Percentiles rank a stretch among this genome's conserved stretches.
These are phyloP conservation scores for Montipora capitata DNA, from an alignment of 92 coral and sea anemone species.

Conservation along the genomic window DNA sequence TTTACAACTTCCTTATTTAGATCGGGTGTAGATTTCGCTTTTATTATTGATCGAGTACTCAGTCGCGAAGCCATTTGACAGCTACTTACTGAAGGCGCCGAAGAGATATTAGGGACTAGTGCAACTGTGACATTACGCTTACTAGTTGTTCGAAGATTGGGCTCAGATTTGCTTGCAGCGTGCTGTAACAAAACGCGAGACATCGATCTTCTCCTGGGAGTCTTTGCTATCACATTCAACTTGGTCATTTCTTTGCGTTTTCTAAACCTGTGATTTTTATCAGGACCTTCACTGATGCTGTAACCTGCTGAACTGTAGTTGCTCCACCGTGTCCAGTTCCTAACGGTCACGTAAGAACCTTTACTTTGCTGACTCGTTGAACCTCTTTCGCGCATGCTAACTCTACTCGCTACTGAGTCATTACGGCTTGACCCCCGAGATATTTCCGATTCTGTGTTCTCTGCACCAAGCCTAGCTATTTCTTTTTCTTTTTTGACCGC, in stretches of 20 bases:
- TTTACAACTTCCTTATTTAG: constrained; percentile 23
- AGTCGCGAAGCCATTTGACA: constrained; percentile 30
- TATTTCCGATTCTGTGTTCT: constrained; percentile 37
- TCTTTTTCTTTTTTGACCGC: constrained; percentile 38
- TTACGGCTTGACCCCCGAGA: constrained; percentile 15
- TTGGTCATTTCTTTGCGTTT: background rate
- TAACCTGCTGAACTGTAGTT: constrained; percentile 79
- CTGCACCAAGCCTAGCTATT: constrained; percentile 13
- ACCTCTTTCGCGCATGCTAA: constrained; percentile 66
- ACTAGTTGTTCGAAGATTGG: constrained; percentile 28
- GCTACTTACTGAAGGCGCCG: constrained; percentile 25
- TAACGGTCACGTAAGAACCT: constrained; percentile 63
- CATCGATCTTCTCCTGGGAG: background rate
- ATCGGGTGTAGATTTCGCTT: constrained; percentile 21
- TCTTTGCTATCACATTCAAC: background rate
- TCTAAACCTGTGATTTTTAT: background rate
- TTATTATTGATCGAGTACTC: constrained; percentile 55
- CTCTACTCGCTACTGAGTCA: background rate
- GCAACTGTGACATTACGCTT: constrained; percentile 30
- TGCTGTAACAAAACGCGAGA: constrained; percentile 20
- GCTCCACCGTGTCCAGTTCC: constrained; percentile 90
- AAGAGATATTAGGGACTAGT: constrained; percentile 7
- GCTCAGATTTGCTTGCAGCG: constrained; percentile 26
- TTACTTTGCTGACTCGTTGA: constrained; percentile 51
- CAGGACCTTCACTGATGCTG: constrained; percentile 70